Evolutionary conservation across 2,113 vertebrate species (phyloP), one percentile per base, ranked within the genome.

Genomic region (Centrocercus urophasianus): DNA sequence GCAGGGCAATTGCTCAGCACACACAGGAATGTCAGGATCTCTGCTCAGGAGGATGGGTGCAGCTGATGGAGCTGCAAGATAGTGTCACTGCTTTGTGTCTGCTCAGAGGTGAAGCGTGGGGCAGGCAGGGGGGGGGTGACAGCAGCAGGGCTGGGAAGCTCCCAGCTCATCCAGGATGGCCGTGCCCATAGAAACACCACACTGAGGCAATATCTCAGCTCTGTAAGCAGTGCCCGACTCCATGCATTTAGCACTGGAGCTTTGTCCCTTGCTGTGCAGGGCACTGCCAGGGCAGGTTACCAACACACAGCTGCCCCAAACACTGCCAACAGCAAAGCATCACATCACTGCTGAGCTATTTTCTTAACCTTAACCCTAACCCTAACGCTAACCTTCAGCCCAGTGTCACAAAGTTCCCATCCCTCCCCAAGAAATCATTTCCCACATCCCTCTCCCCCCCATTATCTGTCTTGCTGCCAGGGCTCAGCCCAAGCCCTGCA

Each of bases 61-160:
- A 75, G 71, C 85, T 38, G 90, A 88, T 94, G 8, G 7, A 71
- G 21, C 61, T 82, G 40, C 32, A 40, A 82, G 89, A 48, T 79
- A 91, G 36, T 43, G 28, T 57, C 86, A 25, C 47, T n/a, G 59
- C 77, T 45, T 16, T 4, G 9, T 63, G 40, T 54, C 83, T 85
- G 89, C 86, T 83, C 48, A 16, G 12, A 70, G 93, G 52, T 86
- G 91, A 96, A 74, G 16, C 16, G 13, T 24, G 60, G 89, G 83
- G 60, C 91, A 92, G 63, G 20, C 34, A 79, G 67, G 76, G 59
- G 34, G n/a, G 40, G 54, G 61, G 67, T 34, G 24, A 61, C 20
- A 52, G 34, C 8, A 73, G 83, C 72, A 75, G 38, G n/a, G 1
- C 36, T 60, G 28, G 28, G 18, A 65, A 7, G 42, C 52, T 86